Conservation (phyloP, 2,888 invertebrate genomes). For the Meganola albula region DNA sequence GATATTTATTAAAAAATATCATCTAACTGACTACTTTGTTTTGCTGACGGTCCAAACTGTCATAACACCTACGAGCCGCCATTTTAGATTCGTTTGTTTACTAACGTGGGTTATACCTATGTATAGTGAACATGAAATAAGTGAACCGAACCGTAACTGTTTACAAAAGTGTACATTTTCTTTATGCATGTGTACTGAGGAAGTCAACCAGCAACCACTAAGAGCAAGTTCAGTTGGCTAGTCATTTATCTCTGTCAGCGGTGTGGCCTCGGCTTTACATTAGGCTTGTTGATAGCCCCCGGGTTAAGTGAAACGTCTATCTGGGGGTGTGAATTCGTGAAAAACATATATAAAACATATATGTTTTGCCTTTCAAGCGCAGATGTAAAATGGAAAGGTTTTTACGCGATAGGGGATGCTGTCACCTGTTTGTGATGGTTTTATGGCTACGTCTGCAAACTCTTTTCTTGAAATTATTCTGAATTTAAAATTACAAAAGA, state of each 20-base stretch:
- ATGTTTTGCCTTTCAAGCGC: constrained; percentile 24
- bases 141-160: constrained; percentile 13
- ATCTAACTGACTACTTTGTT: too few species aligned
- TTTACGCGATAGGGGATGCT: constrained; percentile 12
- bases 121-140: too few species aligned
- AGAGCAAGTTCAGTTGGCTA: constrained; percentile 28
- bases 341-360: constrained; percentile 36
- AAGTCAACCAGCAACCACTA: constrained; percentile 25
- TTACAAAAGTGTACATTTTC: constrained; percentile 20
- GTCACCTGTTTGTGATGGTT: constrained; percentile 8
- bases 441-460: too few species aligned
- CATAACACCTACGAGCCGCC: too few species aligned
- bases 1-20: too few species aligned
- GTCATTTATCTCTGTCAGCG: constrained; percentile 57
- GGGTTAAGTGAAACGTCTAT: constrained; percentile 41
- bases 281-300: constrained; percentile 47
- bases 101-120: too few species aligned
- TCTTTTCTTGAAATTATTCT: too few species aligned
- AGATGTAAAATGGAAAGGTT: constrained; percentile 18
- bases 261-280: constrained; percentile 49
- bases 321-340: constrained; percentile 29
- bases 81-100: too few species aligned
- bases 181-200: constrained; percentile 16
- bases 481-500: too few species aligned
- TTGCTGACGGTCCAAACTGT: too few species aligned